Conservation (phyloP, 2,797 vertebrate species). For the Champsocephalus esox region DNA sequence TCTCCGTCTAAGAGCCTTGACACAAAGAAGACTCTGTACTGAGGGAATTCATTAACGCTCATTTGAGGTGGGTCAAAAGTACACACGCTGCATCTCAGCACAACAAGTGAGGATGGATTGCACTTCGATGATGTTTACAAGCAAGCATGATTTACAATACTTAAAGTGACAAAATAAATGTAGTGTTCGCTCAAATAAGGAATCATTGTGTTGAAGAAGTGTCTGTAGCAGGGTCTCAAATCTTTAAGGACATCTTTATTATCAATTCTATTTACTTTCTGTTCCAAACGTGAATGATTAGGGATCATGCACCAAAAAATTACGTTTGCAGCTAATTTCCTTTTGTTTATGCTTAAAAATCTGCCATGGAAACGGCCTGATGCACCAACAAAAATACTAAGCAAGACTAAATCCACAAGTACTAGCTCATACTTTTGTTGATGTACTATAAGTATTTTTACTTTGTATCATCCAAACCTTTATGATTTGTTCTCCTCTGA, state of each 20-base stretch:
- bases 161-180: neutral
- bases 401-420: neutral
- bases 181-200: neutral
- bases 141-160: neutral
- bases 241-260: neutral
- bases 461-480: neutral
- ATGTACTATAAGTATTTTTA: neutral
- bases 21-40: conserved; percentile 78
- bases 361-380: neutral
- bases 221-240: neutral
- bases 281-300: neutral
- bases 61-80: conserved; percentile 53
- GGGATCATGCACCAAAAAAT: neutral
- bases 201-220: neutral
- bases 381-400: neutral
- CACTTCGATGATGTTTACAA: neutral
- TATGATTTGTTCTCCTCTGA: neutral
- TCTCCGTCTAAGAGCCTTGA: conserved; percentile 51
- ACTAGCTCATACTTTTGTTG: neutral
- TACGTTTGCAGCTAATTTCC: neutral
- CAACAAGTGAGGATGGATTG: conserved; percentile 11
- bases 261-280: neutral
- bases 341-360: neutral
- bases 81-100: conserved; percentile 17
- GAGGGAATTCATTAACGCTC: conserved; percentile 76